phyloP scores from a whole-genome alignment of 2,113 vertebrate species.

The Tachysurus vachellii region DNA sequence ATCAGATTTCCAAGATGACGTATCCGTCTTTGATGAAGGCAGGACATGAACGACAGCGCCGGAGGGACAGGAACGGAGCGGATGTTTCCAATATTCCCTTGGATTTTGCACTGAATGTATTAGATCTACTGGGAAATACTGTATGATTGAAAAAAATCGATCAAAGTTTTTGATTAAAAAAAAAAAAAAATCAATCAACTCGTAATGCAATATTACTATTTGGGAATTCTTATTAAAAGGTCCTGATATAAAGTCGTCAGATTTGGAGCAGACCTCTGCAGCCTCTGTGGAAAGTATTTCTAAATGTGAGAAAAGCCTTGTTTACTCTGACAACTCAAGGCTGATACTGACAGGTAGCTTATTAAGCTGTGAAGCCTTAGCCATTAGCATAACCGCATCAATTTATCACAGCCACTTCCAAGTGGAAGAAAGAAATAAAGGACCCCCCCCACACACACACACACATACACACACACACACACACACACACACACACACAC shows the following conservation, averaged over 20 bases:
- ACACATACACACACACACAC: neutral
- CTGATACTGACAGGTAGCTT: conserved; percentile 18
- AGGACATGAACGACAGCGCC: conserved; percentile 15
- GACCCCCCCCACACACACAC: no score
- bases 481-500: neutral
- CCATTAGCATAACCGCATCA: conserved; percentile 20
- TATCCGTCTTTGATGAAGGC: neutral
- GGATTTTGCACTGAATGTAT: neutral
- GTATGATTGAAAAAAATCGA: neutral
- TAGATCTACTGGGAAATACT: neutral
- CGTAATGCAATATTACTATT: neutral
- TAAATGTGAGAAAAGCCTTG: neutral
- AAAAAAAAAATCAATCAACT: neutral
- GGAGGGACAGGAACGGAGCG: neutral
- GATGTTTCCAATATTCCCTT: neutral
- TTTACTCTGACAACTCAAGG: neutral
- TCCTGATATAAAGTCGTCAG: neutral
- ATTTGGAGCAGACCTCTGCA: neutral
- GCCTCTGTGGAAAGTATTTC: neutral
- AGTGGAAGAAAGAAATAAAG: neutral
- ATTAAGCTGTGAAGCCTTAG: conserved; percentile 20
- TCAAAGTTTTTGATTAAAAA: no score
- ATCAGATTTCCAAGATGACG: neutral
- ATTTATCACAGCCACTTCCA: conserved; percentile 20
- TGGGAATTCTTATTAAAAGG: neutral